A percentile compares a stretch with the other conserved stretches of the same genome.
Conservation (phyloP, 1,140 invertebrate genomes). For the Diabrotica virgifera region DNA sequence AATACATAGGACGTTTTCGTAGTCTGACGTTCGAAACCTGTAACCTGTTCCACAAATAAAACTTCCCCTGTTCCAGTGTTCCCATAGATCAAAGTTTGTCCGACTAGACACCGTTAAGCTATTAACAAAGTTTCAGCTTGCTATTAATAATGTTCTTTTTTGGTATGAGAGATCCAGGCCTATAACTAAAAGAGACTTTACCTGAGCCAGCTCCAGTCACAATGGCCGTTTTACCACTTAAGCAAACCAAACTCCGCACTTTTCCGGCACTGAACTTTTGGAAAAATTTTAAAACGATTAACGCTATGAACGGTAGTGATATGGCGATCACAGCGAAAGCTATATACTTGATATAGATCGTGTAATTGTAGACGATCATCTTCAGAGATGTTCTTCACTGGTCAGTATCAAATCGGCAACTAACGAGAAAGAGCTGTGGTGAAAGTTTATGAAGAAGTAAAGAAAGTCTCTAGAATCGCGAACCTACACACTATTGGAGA, state of each 20-base stretch:
- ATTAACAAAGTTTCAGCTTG: too few relatives aligned
- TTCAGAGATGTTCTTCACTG: conserved; percentile 5
- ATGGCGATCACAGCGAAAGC: conserved; percentile 28
- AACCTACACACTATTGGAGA: conserved; percentile 21
- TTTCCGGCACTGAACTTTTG: conserved; percentile 35
- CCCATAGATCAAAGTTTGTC: too few relatives aligned
- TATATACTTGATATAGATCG: conserved; percentile 34
- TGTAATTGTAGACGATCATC: conserved; percentile 30
- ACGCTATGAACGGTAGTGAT: conserved; percentile 28
- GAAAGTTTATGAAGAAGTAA: conserved; percentile 14
- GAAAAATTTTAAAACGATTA: conserved; percentile 35
- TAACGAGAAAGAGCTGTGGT: background rate
- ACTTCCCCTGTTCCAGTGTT: too few relatives aligned
- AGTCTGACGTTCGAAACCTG: too few relatives aligned
- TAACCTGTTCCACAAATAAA: too few relatives aligned
- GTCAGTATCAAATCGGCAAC: conserved; percentile 1
- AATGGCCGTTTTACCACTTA: conserved; percentile 37
- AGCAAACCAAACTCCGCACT: conserved; percentile 37
- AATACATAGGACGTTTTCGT: too few relatives aligned
- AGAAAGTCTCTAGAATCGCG: conserved; percentile 24
- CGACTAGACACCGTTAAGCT: too few relatives aligned
- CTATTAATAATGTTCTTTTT: too few relatives aligned
- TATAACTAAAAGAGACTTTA: conserved; percentile 16
- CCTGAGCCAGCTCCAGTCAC: conserved; percentile 36
- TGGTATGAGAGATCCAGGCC: too few relatives aligned